phyloP scores from a whole-genome alignment of 2,888 invertebrate genomes.

The Cabera pusaria region DNA sequence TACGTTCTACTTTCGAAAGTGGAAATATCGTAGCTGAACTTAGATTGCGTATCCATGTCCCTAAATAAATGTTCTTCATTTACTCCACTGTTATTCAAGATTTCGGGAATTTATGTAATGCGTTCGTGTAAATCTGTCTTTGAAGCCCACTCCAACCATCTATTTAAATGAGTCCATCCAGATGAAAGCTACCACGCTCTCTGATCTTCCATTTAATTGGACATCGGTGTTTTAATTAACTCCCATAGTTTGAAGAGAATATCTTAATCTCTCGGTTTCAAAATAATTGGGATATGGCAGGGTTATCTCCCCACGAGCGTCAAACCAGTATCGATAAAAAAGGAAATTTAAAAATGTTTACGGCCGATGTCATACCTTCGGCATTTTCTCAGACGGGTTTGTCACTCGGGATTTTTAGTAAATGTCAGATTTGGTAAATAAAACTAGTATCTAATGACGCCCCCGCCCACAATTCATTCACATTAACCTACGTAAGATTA shows the following conservation, averaged over 20 bases:
- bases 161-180: constrained; percentile 23
- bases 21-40: constrained; percentile 1
- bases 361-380: constrained; percentile 33
- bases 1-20: constrained; percentile 8
- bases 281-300: constrained; percentile 43
- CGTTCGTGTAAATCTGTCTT: constrained; percentile 18
- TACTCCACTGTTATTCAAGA: constrained; percentile 9
- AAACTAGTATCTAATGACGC: constrained; percentile 47
- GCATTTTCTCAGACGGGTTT: constrained; percentile 42
- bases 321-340: constrained; percentile 45
- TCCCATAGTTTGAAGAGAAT: constrained; percentile 27
- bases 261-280: constrained; percentile 35
- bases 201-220: constrained; percentile 30
- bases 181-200: constrained; percentile 23
- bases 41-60: constrained; percentile 6
- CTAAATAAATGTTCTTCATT: constrained; percentile 15
- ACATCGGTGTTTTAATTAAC: constrained; percentile 31
- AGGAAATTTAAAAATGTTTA: constrained; percentile 47
- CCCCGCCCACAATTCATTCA: constrained; percentile 44
- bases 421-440: constrained; percentile 54
- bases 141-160: constrained; percentile 8
- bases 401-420: constrained; percentile 40
- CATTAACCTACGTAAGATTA: constrained; percentile 45
- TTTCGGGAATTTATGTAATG: constrained; percentile 8
- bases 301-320: constrained; percentile 37